A percentile compares a stretch with the other conserved stretches of the same genome.
Conservation (phyloP, 2,797 vertebrate species). For the Lerista edwardsae region DNA sequence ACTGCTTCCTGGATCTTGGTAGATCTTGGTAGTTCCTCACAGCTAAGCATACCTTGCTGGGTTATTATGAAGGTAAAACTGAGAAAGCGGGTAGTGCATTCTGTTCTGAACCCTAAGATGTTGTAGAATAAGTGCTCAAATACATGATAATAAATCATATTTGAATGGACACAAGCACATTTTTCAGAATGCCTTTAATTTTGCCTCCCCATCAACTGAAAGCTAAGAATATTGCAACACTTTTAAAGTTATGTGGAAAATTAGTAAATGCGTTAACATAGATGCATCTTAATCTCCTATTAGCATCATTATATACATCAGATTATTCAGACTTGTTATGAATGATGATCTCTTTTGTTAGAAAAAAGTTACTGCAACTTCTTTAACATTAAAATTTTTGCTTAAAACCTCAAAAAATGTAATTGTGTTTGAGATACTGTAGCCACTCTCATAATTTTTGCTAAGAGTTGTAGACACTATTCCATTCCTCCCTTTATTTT, state of each 20-base stretch:
- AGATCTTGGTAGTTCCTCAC: not conserved
- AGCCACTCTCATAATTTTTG: constrained; percentile 49
- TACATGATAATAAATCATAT: constrained; percentile 11
- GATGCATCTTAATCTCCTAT: not conserved
- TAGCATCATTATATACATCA: not conserved
- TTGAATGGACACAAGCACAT: not conserved
- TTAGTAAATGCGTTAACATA: accelerated
- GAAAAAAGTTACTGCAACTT: not conserved
- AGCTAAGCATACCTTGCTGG: not conserved
- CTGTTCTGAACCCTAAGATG: not conserved
- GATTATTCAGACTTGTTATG: constrained; percentile 2
- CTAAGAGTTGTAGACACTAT: constrained; percentile 46
- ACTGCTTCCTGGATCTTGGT: not conserved
- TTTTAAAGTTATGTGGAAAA: accelerated
- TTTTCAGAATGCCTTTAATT: not conserved
- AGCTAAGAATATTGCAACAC: not conserved
- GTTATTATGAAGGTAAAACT: not conserved
- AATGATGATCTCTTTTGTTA: constrained; percentile 38
- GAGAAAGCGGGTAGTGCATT: not conserved
- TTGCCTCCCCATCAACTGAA: not conserved
- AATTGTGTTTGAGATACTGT: constrained; percentile 50
- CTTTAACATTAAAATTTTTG: constrained; percentile 8
- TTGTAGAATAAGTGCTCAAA: not conserved
- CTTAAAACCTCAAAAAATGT: not conserved
- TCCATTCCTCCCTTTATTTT: constrained; percentile 65